A percentile compares a stretch with the other conserved stretches of the same genome.
These are phyloP conservation scores for Ceraclea dissimilis DNA, from an alignment of 2,888 invertebrate species.

Conservation along the genomic window DNA sequence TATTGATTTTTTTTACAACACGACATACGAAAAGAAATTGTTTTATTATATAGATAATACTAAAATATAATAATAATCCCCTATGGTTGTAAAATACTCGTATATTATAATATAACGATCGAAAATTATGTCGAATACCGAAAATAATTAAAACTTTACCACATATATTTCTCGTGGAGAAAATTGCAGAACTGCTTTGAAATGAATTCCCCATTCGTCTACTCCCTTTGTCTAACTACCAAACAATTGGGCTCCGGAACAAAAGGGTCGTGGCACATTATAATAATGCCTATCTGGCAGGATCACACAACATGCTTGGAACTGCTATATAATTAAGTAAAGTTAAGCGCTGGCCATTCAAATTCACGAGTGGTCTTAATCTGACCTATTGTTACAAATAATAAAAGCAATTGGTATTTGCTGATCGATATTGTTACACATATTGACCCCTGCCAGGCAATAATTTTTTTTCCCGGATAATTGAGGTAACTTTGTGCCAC, in stretches of 20 bases:
- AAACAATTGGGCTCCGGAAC: conserved; percentile 23
- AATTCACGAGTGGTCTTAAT: conserved; percentile 12
- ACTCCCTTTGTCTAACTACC: conserved; percentile 17
- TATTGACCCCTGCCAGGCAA: not conserved
- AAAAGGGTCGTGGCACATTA: conserved; percentile 15
- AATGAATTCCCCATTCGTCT: not conserved
- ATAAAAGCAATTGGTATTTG: not conserved
- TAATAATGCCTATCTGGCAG: conserved; percentile 11
- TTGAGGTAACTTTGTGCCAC: no score
- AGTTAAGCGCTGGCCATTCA: conserved; percentile 20
- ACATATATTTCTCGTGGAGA: not conserved
- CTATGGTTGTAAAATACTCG: no score
- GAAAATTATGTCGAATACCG: conserved; percentile 6
- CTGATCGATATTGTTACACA: not conserved
- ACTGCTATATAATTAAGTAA: conserved; percentile 23
- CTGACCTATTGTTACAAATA: conserved; percentile 16
- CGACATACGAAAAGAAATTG: not conserved
- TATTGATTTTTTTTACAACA: no score
- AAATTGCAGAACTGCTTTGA: not conserved
- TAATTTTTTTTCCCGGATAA: no score
- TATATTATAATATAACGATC: not conserved
- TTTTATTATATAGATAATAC: no score
- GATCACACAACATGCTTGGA: conserved; percentile 20
- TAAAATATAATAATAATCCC: no score
- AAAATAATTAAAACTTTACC: conserved; percentile 20